Base-by-base conservation (phyloP, 2,797 vertebrate genomes). In the Helicolenus hilgendorfi region DNA sequence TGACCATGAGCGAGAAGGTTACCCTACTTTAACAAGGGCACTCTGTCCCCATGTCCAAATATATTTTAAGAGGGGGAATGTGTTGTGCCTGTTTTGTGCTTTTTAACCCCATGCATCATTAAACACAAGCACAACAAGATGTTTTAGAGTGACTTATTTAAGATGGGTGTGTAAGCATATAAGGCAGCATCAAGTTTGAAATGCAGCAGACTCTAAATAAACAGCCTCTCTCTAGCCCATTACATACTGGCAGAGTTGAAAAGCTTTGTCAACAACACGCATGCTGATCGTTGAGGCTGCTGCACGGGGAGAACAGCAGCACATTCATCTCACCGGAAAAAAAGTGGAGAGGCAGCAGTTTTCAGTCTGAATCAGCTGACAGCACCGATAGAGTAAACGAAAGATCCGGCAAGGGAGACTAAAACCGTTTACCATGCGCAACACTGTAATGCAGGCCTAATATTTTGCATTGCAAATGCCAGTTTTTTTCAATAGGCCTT, bases 311-410 rank as follows among this genome's bases (percentile, higher is more conserved):
- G 62, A 45, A 45, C 83, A 92, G 93, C 82, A 92, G 85, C 86
- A 82, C 89, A 92, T 85, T 88, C 81, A 83, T 90, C 89, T 80
- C 78, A 5, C 59, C 45, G 53, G 35, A 60, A 63, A 70, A 88
- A 95, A 95, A 96, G 94, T 94, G 94, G 91, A 74, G 92, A 91
- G 94, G 18, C 86, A 95, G 95, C 95, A 95, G 76, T 93, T 96
- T 94, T 83, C 8, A 36, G 78, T 79, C 72, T 75, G 72, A 92
- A 94, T 86, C 94, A 92, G 94, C 91, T 94, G 94, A 96, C 94
- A 90, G 90, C 86, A 84, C 79, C 72, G 89, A 87, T 10, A 56
- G 88, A 84, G 84, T 79, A 27, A 77, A 76, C 41, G 45, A 69
- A 81, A 72, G 83, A 55, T 71, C 62, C 63, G 45, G 20, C 53